Percentiles rank a stretch among this genome's conserved stretches.
These are phyloP conservation scores for Thomomys bottae DNA, from an alignment of 2,113 vertebrate species.

Conservation along the genomic window DNA sequence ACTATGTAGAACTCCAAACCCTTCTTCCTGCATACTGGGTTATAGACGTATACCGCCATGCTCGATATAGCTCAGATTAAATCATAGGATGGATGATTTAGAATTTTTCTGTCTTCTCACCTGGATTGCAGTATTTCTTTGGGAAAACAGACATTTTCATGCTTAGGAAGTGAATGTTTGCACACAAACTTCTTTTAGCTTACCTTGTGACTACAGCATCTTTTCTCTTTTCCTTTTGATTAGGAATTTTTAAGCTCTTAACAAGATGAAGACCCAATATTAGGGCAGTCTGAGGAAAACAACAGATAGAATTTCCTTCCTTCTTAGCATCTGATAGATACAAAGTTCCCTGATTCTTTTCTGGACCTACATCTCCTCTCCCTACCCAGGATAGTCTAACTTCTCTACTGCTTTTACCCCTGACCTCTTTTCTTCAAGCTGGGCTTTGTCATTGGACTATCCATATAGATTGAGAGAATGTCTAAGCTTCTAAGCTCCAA, in stretches of 20 bases:
- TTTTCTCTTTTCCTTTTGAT: background rate
- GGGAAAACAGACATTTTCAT: background rate
- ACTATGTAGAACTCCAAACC: background rate
- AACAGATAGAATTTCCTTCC: no score
- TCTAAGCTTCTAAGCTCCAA: background rate
- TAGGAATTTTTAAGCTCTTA: background rate
- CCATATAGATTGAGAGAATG: background rate
- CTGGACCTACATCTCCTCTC: background rate
- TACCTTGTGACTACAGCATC: background rate
- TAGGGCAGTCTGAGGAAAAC: background rate
- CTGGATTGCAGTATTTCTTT: background rate
- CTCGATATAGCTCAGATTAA: background rate
- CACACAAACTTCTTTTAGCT: background rate
- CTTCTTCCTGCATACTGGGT: background rate
- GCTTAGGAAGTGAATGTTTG: background rate
- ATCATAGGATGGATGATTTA: background rate
- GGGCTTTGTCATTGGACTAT: background rate
- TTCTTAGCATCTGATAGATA: background rate
- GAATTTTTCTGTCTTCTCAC: background rate
- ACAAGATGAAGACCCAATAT: background rate
- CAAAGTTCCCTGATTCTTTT: no score
- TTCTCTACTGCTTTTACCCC: background rate
- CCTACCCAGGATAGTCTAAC: accelerated
- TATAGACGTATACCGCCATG: no score
- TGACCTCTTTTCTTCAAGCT: background rate